These are phyloP conservation scores for Toxostoma redivivum DNA, from an alignment of 2,113 vertebrate genomes.

Conservation along the genomic window DNA sequence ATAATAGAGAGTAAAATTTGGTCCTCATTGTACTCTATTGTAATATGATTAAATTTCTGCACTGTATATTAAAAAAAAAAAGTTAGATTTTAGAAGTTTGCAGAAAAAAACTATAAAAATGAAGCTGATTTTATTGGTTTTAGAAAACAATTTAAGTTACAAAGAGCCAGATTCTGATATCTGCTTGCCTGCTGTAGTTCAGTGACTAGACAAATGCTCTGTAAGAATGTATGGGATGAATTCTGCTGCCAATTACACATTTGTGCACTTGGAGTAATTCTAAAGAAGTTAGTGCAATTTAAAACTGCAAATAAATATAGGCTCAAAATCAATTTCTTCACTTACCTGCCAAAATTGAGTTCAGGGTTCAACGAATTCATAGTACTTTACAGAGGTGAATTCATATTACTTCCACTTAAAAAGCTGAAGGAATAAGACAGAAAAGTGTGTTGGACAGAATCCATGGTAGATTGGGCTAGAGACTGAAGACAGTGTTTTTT, in stretches of 20 bases:
- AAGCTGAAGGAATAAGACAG: background rate
- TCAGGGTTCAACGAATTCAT: slow-evolving; percentile 26
- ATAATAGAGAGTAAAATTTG: background rate
- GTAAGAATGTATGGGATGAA: background rate
- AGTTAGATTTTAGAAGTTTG: background rate
- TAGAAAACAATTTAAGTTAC: background rate
- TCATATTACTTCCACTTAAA: slow-evolving; percentile 13
- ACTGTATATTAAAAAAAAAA: background rate
- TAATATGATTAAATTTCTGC: background rate
- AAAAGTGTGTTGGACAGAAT: background rate
- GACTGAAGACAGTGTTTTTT: background rate
- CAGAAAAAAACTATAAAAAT: background rate
- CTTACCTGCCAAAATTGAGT: slow-evolving; percentile 39
- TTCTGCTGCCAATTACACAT: slow-evolving; percentile 10
- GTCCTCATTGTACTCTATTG: background rate
- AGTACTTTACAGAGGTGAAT: slow-evolving; percentile 31
- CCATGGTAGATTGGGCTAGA: background rate
- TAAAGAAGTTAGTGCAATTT: slow-evolving; percentile 27
- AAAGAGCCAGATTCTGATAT: background rate
- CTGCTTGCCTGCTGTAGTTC: background rate
- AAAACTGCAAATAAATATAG: slow-evolving; percentile 48
- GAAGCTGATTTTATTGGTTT: background rate
- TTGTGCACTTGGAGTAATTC: background rate
- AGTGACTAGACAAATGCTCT: background rate
- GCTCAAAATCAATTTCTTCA: slow-evolving; percentile 47